phyloP scores from a whole-genome alignment of 2,797 vertebrate genomes.

The Monodelphis domestica region DNA sequence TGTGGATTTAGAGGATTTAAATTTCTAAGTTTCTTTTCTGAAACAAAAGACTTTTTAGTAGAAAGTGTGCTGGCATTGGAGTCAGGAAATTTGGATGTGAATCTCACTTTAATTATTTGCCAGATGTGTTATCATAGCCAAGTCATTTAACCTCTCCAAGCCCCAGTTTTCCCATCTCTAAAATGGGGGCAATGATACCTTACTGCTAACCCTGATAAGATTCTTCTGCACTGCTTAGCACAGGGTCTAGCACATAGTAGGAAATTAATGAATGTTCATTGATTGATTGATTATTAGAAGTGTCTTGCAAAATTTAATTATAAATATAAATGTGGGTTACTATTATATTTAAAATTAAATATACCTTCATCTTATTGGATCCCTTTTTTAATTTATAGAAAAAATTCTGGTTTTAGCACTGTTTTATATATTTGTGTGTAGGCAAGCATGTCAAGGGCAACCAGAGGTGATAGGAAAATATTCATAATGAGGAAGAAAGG shows the following conservation, averaged over 20 bases:
- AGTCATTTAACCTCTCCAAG: not conserved
- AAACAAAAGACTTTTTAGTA: not conserved
- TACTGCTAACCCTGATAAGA: not conserved
- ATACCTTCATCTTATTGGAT: not conserved
- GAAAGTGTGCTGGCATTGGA: not conserved
- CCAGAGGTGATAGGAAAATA: not conserved
- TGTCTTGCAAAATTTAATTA: not conserved
- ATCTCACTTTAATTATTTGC: not conserved
- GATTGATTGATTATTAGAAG: not conserved
- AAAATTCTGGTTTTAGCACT: conserved; percentile 16
- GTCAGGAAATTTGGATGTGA: not conserved
- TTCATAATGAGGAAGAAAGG: not conserved
- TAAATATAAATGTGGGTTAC: not conserved
- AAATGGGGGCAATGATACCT: not conserved
- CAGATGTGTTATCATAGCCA: not conserved
- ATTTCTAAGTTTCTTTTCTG: not conserved
- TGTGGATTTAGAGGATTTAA: not conserved
- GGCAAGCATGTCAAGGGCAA: not conserved
- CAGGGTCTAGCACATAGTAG: not conserved
- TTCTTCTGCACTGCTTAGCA: not conserved
- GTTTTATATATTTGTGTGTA: not conserved
- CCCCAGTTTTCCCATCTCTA: not conserved
- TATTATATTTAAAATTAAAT: not conserved
- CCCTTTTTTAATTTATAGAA: not conserved
- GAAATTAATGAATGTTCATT: not conserved